These are phyloP conservation scores for Excalfactoria chinensis DNA, from an alignment of 2,113 vertebrate genomes.

Conservation along the genomic window DNA sequence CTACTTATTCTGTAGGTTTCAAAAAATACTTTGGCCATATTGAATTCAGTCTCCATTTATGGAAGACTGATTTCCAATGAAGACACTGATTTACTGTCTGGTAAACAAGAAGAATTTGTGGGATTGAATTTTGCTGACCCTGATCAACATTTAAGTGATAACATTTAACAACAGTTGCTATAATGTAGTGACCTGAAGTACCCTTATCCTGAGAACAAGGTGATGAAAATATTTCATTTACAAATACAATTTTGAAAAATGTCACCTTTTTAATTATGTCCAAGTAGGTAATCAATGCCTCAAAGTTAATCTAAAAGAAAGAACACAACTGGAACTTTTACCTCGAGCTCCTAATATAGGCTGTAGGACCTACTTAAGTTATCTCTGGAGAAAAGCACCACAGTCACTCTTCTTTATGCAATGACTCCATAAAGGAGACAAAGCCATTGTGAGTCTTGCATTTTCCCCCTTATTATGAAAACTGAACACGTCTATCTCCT, in stretches of 20 bases:
- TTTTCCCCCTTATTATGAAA: background rate
- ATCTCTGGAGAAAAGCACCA: conserved; percentile 44
- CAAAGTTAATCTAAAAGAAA: conserved; percentile 24
- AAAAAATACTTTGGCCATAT: background rate
- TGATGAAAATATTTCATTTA: background rate
- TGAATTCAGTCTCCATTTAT: background rate
- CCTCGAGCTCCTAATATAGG: conserved; percentile 27
- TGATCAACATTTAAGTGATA: background rate
- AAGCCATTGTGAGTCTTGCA: background rate
- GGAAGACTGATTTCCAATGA: background rate
- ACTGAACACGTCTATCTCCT: background rate
- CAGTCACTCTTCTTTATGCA: background rate
- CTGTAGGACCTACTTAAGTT: conserved; percentile 29
- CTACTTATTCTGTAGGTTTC: background rate
- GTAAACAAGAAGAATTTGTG: background rate
- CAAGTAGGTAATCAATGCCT: conserved; percentile 16
- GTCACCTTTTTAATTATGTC: background rate
- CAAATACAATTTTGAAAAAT: background rate
- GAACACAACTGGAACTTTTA: background rate
- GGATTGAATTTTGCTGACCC: background rate
- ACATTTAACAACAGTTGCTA: background rate
- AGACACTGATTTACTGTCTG: background rate
- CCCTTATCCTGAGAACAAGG: background rate
- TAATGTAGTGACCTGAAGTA: background rate
- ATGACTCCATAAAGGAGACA: background rate